A percentile compares a stretch with the other conserved stretches of the same genome.
phyloP scores from a whole-genome alignment of 1,140 invertebrate genomes.

The Geopemphigus sp. region DNA sequence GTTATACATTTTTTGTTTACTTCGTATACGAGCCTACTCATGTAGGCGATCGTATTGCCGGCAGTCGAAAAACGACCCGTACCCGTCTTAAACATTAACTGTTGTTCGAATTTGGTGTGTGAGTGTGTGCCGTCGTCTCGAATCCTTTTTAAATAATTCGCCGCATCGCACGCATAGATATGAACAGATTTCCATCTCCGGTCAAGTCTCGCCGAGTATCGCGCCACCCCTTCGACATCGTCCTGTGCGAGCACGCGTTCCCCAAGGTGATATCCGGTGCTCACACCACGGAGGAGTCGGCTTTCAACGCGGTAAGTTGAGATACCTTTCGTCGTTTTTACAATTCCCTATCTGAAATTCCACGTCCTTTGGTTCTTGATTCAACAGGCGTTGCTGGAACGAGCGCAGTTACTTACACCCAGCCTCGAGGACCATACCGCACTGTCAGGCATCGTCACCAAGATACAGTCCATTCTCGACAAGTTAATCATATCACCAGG shows the following conservation, averaged over 20 bases:
- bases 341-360: no score
- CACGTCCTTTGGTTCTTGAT: constrained; percentile 56
- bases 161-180: constrained; percentile 59
- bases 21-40: no score
- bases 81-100: no score
- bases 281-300: constrained; percentile 60
- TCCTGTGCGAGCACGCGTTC: constrained; percentile 83
- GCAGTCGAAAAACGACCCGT: no score
- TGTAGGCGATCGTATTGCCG: no score
- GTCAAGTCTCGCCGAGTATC: constrained; percentile 1
- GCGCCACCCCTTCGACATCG: constrained; percentile 86
- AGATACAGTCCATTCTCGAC: constrained; percentile 88
- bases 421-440: constrained; percentile 84
- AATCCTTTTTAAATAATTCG: constrained; percentile 68
- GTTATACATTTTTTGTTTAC: no score
- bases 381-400: constrained; percentile 82
- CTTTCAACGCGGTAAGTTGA: constrained; percentile 39
- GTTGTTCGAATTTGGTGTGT: no score
- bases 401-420: constrained; percentile 86
- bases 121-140: no score
- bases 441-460: constrained; percentile 88
- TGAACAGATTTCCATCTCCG: constrained; percentile 54
- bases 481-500: constrained; percentile 90
- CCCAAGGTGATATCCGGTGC: constrained; percentile 76
- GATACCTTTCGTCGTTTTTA: no score